These are phyloP conservation scores for Gila orcuttii DNA, from an alignment of 2,113 vertebrate genomes.

Conservation along the genomic window DNA sequence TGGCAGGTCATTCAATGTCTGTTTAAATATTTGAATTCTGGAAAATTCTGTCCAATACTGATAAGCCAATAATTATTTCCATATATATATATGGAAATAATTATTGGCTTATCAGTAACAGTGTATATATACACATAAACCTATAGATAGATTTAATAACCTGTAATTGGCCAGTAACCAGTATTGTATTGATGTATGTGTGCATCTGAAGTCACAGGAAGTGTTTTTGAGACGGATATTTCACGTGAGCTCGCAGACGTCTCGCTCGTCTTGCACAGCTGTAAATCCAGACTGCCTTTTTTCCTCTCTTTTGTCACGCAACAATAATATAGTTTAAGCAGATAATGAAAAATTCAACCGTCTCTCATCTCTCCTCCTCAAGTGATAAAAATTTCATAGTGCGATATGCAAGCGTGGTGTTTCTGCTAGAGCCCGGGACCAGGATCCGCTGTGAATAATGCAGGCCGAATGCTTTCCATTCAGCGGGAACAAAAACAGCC, in stretches of 20 bases:
- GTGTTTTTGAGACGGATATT: neutral
- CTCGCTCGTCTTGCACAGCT: neutral
- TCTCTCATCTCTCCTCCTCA: conserved; percentile 63
- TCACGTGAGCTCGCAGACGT: neutral
- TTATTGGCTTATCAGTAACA: too few relatives aligned
- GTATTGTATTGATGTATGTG: too few relatives aligned
- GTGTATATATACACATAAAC: too few relatives aligned
- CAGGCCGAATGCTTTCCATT: conserved; percentile 56
- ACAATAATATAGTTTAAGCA: conserved; percentile 64
- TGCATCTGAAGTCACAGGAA: neutral
- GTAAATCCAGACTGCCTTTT: conserved; percentile 14
- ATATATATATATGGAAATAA: too few relatives aligned
- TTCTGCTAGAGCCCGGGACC: conserved; percentile 56
- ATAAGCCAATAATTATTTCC: too few relatives aligned
- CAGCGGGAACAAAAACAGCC: conserved; percentile 47
- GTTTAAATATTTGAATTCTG: neutral
- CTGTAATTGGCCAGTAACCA: too few relatives aligned
- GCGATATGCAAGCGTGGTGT: conserved; percentile 65
- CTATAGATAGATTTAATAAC: too few relatives aligned
- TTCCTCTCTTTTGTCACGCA: neutral
- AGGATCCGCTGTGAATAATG: conserved; percentile 44
- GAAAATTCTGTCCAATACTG: too few relatives aligned
- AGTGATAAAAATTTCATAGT: conserved; percentile 76
- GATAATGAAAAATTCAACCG: conserved; percentile 74
- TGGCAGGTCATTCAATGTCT: too few relatives aligned